These are phyloP conservation scores for Mus spicilegus DNA, from an alignment of 2,113 vertebrate species.

Conservation along the genomic window DNA sequence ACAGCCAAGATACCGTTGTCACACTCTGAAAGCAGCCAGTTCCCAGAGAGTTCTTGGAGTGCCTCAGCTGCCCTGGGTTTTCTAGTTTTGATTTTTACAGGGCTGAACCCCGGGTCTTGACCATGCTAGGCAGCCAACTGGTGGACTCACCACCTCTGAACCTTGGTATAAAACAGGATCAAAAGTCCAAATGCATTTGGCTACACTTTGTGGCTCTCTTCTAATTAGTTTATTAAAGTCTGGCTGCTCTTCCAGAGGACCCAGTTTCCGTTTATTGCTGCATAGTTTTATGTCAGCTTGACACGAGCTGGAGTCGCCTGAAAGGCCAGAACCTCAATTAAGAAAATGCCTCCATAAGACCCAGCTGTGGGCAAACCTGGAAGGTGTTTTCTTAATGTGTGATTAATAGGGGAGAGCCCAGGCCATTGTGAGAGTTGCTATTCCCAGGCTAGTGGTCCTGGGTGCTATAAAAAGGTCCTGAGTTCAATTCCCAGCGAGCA, in stretches of 20 bases:
- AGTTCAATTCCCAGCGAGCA: too few relatives aligned
- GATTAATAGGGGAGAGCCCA: too few relatives aligned
- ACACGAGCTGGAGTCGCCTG: too few relatives aligned
- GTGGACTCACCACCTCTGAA: background rate
- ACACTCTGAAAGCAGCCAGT: background rate
- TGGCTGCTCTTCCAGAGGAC: background rate
- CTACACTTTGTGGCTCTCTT: background rate
- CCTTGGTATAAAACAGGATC: background rate
- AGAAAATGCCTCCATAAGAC: background rate
- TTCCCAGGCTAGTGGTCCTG: too few relatives aligned
- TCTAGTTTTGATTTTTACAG: background rate
- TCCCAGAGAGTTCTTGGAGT: background rate
- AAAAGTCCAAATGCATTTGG: background rate
- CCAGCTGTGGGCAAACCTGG: too few relatives aligned
- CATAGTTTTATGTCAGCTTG: background rate
- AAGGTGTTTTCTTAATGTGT: too few relatives aligned
- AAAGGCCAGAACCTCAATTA: background rate
- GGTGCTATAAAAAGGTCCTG: too few relatives aligned
- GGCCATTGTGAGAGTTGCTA: too few relatives aligned
- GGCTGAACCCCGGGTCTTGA: background rate
- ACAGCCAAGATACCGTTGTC: background rate
- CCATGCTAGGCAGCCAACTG: background rate
- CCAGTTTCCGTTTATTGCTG: background rate
- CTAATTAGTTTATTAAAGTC: background rate
- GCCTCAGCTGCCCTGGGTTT: background rate